These are phyloP conservation scores for Coelopa frigida DNA, from an alignment of 1,140 invertebrate genomes.

Conservation along the genomic window DNA sequence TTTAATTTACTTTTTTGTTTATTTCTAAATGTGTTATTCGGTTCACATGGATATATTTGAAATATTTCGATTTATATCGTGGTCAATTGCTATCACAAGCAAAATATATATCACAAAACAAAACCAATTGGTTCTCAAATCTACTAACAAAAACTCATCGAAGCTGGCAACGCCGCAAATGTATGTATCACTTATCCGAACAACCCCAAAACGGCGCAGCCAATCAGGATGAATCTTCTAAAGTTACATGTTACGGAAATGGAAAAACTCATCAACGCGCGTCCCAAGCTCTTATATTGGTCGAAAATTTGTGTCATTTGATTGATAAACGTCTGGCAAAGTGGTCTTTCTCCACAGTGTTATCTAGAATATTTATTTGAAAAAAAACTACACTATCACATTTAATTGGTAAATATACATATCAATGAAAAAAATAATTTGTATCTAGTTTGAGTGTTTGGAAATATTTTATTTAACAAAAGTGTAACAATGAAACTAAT, in stretches of 20 bases:
- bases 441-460: neutral
- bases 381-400: no score
- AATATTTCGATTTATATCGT: no score
- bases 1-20: no score
- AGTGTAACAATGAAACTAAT: neutral
- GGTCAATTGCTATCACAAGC: no score
- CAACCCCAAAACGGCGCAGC: no score
- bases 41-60: no score
- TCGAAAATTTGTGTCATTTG: slow-evolving; percentile 2
- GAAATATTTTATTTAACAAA: neutral
- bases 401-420: neutral
- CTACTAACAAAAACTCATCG: no score
- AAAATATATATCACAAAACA: no score
- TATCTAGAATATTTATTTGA: neutral
- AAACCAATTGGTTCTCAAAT: no score
- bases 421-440: slow-evolving; percentile 1
- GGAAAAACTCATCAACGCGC: neutral
- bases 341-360: neutral
- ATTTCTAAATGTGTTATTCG: no score
- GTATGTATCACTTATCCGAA: no score
- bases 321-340: slow-evolving; percentile 1
- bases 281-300: slow-evolving; percentile 10
- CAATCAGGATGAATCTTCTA: slow-evolving; percentile 14
- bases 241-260: slow-evolving; percentile 11
- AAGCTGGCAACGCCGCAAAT: no score